Evolutionary conservation across 2,113 vertebrate species (phyloP).

Genomic region (Gymnorhina tibicen): DNA sequence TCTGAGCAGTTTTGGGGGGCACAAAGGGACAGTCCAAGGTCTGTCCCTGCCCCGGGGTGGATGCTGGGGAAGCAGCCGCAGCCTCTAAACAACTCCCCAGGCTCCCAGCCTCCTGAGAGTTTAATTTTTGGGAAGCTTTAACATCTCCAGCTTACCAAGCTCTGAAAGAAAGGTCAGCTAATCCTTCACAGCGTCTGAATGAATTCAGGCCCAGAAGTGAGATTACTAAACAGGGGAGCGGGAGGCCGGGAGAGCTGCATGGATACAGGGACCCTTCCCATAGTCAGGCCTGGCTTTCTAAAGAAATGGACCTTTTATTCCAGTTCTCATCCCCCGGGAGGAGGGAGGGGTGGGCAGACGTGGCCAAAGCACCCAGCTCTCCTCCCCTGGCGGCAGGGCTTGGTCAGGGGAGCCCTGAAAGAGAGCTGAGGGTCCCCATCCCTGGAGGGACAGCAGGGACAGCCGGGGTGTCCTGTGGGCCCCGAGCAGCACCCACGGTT

Average conservation of each 20-base stretch:
- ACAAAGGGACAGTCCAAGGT: not conserved
- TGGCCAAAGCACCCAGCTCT: not conserved
- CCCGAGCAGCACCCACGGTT: not conserved
- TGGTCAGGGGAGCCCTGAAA: not conserved
- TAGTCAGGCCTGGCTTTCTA: slow-evolving; percentile 9
- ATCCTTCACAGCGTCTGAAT: slow-evolving; percentile 57
- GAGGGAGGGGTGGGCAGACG: not conserved
- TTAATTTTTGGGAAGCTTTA: slow-evolving; percentile 69
- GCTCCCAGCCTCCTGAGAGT: slow-evolving; percentile 51
- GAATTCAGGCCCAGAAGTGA: slow-evolving; percentile 59
- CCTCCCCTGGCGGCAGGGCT: not conserved
- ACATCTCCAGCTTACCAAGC: slow-evolving; percentile 57
- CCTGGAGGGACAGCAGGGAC: fast-evolving
- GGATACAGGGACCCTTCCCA: slow-evolving; percentile 51
- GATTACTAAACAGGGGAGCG: slow-evolving; percentile 41
- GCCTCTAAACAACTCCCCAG: not conserved
- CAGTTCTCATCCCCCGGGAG: not conserved
- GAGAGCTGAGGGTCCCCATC: not conserved
- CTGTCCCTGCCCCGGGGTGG: not conserved
- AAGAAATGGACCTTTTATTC: slow-evolving; percentile 58
- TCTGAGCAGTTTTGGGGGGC: not conserved
- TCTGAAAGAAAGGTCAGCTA: slow-evolving; percentile 71
- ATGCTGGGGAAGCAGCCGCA: not conserved
- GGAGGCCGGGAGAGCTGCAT: slow-evolving; percentile 38
- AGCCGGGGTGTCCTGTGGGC: not conserved